Evolutionary conservation across 2,888 invertebrate genomes (phyloP), one percentile per base, ranked within the genome.

Genomic region (Tinea trinotella): DNA sequence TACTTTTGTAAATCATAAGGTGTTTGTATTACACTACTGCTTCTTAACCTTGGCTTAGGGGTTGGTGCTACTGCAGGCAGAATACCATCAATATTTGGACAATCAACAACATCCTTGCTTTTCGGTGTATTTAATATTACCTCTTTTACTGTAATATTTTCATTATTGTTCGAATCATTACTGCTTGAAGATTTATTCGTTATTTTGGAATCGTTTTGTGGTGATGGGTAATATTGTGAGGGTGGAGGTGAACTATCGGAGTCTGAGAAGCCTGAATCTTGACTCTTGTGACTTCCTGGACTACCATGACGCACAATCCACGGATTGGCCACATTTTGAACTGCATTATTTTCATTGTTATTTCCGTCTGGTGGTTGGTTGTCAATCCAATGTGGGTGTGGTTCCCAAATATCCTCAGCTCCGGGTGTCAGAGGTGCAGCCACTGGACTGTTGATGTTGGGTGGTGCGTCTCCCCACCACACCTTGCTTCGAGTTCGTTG

Each of bases 231-330:
- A 60, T 83, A 81, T 59, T 85, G 81, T 1, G 82, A 80, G 2
- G 71, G 72, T 0, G 87, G 85, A n/a, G 88, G 88, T 1, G 90
- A 90, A 61, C 88, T 88, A 63, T 93, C 93, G 0, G 92, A 92
- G 65, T 93, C 93, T 0, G 93, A 93, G 72, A 93, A 93, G 1
- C 93, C 93, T 0, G 93, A 93, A 72, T 93, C 93, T 73, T 92
- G 92, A 65, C 93, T 93, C 58, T 91, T 90, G 59, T 92, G 91
- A 68, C 92, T 91, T 20, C 76, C 90, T 59, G 81, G 88, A 66
- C 85, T 89, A 64, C 82, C 87, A 57, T 79, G 85, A 17, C 87
- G 71, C 19, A 82, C 70, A 24, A 84, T 84, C 86, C 87, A 86
- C 58, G 74, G 80, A 61, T 68, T 81, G 56, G 65, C 68, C 60